A percentile compares a stretch with the other conserved stretches of the same genome.
Evolutionary conservation across 2,888 invertebrate genomes (phyloP).

Genomic region (Psococerastis gibbosa): DNA sequence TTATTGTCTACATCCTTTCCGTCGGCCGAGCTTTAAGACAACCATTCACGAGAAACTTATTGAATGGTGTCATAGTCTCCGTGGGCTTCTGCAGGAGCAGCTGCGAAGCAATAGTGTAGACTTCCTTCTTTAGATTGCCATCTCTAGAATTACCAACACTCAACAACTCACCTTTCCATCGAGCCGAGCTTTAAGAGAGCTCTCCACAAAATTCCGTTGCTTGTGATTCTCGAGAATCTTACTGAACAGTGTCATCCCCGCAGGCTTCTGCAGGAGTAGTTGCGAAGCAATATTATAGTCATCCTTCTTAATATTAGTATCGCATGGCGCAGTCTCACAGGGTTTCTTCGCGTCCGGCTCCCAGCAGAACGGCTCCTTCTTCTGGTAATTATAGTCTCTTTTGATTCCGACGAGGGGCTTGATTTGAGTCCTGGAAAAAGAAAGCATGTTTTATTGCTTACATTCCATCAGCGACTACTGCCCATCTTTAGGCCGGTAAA

Average conservation of each 20-base stretch:
- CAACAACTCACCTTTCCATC: too few species aligned
- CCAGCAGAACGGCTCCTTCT: constrained; percentile 19
- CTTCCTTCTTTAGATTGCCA: constrained; percentile 16
- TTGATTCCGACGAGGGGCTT: constrained; percentile 19
- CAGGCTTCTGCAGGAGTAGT: neutral
- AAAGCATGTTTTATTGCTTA: too few species aligned
- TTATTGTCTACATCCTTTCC: too few species aligned
- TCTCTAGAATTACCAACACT: too few species aligned
- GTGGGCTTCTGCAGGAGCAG: neutral
- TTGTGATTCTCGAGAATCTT: constrained; percentile 5
- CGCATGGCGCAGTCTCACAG: constrained; percentile 22
- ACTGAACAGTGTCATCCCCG: constrained; percentile 2
- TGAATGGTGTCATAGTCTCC: constrained; percentile 1
- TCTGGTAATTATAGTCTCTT: constrained; percentile 12
- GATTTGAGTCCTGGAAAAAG: too few species aligned
- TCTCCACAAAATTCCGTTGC: neutral
- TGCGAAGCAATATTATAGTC: neutral
- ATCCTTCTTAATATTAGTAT: constrained; percentile 17
- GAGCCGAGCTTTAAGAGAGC: neutral
- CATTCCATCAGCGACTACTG: too few species aligned
- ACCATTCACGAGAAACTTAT: constrained; percentile 2
- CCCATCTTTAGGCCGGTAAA: too few species aligned
- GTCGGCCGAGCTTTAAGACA: neutral
- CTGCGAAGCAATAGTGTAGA: neutral
- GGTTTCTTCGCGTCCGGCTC: constrained; percentile 23